Evolutionary conservation across 2,113 vertebrate species (phyloP).

Genomic region (Hippocampus comes): DNA sequence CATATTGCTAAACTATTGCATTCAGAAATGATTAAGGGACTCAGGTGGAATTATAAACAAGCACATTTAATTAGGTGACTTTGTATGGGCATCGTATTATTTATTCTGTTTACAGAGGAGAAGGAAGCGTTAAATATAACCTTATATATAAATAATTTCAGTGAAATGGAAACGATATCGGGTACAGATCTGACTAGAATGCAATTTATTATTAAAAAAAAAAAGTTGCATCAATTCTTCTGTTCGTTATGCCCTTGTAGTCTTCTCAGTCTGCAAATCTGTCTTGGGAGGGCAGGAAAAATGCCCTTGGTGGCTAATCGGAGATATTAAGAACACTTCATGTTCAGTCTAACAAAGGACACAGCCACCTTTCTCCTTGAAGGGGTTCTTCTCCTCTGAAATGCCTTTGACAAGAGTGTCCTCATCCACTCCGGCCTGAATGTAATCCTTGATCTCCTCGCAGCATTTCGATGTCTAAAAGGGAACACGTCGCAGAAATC

Average conservation of each 20-base stretch:
- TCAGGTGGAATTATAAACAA: conserved; percentile 50
- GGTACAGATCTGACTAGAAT: conserved; percentile 27
- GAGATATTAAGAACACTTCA: conserved; percentile 50
- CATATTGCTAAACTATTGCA: neutral
- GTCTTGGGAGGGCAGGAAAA: conserved; percentile 30
- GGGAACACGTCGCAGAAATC: conserved; percentile 2
- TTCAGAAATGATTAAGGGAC: conserved; percentile 32
- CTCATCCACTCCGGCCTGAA: conserved; percentile 84
- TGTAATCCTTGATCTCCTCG: conserved; percentile 90
- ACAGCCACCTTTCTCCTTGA: conserved; percentile 97
- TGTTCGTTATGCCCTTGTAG: conserved; percentile 37
- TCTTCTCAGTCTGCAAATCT: conserved; percentile 53
- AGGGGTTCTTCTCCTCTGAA: conserved; percentile 95
- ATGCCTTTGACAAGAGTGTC: conserved; percentile 91
- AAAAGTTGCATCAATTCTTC: conserved; percentile 25
- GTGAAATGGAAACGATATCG: conserved; percentile 23
- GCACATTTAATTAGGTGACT: conserved; percentile 50
- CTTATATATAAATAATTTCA: conserved; percentile 30
- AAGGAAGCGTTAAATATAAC: conserved; percentile 30
- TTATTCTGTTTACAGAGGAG: conserved; percentile 27
- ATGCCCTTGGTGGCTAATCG: conserved; percentile 60
- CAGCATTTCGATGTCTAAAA: conserved; percentile 92
- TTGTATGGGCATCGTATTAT: conserved; percentile 38
- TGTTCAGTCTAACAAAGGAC: conserved; percentile 80
- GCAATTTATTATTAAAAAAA: conserved; percentile 23